A percentile compares a stretch with the other conserved stretches of the same genome.
These are phyloP conservation scores for Ammodytes marinus DNA, from an alignment of 2,113 vertebrate genomes.

Conservation along the genomic window DNA sequence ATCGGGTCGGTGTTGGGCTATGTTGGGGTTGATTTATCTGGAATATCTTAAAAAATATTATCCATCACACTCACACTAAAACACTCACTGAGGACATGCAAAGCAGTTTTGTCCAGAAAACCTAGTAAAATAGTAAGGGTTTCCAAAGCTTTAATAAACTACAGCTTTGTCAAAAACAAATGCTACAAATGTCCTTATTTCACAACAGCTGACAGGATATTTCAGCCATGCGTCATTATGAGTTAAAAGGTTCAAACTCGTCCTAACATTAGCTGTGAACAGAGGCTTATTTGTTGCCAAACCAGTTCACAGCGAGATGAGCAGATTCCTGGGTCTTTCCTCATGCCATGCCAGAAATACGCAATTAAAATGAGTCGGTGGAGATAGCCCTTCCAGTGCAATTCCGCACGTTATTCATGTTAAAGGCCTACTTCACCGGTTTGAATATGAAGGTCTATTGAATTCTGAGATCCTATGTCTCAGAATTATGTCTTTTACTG, in stretches of 20 bases:
- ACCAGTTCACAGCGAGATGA: slow-evolving; percentile 37
- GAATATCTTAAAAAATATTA: too few species aligned
- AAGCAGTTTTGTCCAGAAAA: neutral
- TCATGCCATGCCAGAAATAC: too few species aligned
- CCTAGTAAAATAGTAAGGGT: neutral
- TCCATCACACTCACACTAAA: too few species aligned
- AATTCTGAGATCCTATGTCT: too few species aligned
- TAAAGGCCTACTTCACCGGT: too few species aligned
- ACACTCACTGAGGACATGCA: neutral
- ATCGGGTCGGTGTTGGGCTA: too few species aligned
- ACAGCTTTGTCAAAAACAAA: neutral
- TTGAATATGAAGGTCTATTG: too few species aligned
- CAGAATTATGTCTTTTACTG: too few species aligned
- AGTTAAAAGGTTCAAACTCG: neutral
- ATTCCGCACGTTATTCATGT: too few species aligned
- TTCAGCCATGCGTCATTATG: neutral
- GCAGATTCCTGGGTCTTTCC: slow-evolving; percentile 2
- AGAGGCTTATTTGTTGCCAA: slow-evolving; percentile 28
- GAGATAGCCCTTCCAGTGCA: too few species aligned
- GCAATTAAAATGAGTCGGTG: too few species aligned
- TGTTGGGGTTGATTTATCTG: too few species aligned
- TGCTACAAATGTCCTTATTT: neutral
- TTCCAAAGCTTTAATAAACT: neutral
- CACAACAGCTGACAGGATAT: neutral
- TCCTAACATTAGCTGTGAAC: slow-evolving; percentile 19